A percentile compares a stretch with the other conserved stretches of the same genome.
Conservation (phyloP, 2,113 vertebrate species). For the Anhinga anhinga region DNA sequence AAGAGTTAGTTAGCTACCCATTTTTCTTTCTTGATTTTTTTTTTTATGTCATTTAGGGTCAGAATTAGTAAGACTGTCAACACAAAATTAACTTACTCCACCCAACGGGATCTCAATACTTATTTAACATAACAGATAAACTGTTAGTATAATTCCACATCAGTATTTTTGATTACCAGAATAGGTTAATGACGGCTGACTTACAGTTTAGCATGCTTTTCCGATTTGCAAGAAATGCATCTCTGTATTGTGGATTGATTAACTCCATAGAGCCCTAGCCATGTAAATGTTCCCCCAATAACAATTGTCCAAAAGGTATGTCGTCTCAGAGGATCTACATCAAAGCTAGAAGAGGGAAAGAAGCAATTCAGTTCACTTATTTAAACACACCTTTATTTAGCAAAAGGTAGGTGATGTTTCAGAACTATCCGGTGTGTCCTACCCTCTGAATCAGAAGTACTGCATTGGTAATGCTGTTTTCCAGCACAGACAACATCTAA, state of each 20-base stretch:
- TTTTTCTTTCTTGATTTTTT: background rate
- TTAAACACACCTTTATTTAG: background rate
- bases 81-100: background rate
- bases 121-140: background rate
- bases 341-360: slow-evolving; percentile 67
- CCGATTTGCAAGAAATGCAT: slow-evolving; percentile 85
- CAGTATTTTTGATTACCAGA: background rate
- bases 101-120: background rate
- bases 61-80: background rate
- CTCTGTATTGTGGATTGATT: slow-evolving; percentile 87
- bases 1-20: background rate
- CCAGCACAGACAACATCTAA: background rate
- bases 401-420: background rate
- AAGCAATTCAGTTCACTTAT: background rate
- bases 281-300: slow-evolving; percentile 86
- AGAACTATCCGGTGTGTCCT: background rate
- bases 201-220: slow-evolving; percentile 84
- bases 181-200: slow-evolving; percentile 3
- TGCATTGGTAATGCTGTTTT: background rate
- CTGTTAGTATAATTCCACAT: background rate
- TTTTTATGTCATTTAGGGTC: background rate
- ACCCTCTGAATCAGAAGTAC: background rate
- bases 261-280: slow-evolving; percentile 86
- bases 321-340: slow-evolving; percentile 78
- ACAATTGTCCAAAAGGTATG: slow-evolving; percentile 87